phyloP scores from a whole-genome alignment of 2,113 vertebrate genomes.

The Smithornis capensis region DNA sequence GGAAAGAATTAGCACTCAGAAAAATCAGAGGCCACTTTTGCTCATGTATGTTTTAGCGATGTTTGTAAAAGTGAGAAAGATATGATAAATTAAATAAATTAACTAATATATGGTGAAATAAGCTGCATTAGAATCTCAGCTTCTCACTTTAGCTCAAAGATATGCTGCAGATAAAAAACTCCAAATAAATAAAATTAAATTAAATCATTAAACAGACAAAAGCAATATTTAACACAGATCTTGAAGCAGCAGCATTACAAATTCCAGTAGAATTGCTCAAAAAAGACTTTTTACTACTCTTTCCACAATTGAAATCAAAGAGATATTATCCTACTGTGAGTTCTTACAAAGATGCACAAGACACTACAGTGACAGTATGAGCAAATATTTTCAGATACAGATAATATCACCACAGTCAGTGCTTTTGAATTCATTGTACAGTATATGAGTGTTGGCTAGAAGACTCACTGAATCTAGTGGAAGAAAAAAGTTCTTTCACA shows the following conservation, averaged over 20 bases:
- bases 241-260: not conserved
- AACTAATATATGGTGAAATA: not conserved
- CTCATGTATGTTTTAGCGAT: not conserved
- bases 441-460: not conserved
- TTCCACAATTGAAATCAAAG: not conserved
- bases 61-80: not conserved
- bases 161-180: not conserved
- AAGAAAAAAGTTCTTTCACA: not conserved
- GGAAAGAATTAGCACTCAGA: not conserved
- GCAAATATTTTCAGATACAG: not conserved
- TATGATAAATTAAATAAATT: not conserved
- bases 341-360: not conserved
- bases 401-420: not conserved
- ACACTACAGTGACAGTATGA: not conserved
- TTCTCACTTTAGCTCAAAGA: not conserved
- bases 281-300: not conserved
- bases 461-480: not conserved
- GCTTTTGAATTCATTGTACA: not conserved
- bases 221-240: not conserved
- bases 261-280: not conserved
- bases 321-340: not conserved
- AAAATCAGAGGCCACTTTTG: not conserved
- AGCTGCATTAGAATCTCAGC: not conserved
- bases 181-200: not conserved
- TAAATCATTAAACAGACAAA: not conserved